Conservation (phyloP, 2,113 vertebrate species). For the Oreochromis tanganicae region DNA sequence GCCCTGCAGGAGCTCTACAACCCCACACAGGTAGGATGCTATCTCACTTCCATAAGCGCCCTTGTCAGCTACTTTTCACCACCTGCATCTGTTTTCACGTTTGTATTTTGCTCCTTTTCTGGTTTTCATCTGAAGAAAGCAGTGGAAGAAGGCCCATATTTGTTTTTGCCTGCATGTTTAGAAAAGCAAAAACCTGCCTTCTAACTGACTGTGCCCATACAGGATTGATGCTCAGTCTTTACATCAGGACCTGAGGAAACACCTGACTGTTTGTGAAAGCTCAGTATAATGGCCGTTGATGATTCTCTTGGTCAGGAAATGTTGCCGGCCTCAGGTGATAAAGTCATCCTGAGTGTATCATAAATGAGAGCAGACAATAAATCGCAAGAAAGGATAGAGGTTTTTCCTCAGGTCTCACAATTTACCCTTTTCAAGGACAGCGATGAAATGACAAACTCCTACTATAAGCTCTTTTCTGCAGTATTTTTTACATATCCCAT, state of each 20-base stretch:
- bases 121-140: neutral
- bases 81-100: neutral
- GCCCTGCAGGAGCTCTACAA: conserved; percentile 94
- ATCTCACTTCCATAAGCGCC: neutral
- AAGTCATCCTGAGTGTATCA: neutral
- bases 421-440: neutral
- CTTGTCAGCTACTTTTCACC: neutral
- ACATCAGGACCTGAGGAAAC: neutral
- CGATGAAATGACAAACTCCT: neutral
- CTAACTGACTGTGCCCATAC: neutral
- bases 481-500: neutral
- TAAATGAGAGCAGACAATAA: neutral
- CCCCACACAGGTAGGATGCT: conserved; percentile 83
- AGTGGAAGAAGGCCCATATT: neutral
- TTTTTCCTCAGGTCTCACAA: neutral
- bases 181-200: too few species aligned
- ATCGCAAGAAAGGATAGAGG: neutral
- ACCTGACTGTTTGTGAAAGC: neutral
- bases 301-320: neutral
- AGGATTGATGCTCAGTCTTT: neutral
- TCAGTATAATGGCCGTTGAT: neutral
- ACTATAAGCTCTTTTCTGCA: neutral
- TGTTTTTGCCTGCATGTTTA: neutral
- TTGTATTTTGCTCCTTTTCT: neutral
- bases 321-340: neutral